Percentiles rank a stretch among this genome's conserved stretches.
Evolutionary conservation across 2,888 invertebrate species (phyloP).

Genomic region (Meghimatium bilineatum): DNA sequence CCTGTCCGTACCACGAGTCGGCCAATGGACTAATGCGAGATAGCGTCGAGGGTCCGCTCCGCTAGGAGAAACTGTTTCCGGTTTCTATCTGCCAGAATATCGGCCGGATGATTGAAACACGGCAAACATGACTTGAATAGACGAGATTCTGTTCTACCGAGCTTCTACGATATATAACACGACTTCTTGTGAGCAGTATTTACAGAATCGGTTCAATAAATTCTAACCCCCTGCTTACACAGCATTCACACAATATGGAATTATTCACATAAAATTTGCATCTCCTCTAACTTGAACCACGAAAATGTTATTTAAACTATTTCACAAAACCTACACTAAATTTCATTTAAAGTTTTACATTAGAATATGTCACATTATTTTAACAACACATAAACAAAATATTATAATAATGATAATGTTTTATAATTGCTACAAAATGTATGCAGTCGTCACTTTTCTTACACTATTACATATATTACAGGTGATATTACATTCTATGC

Average conservation of each 20-base stretch:
- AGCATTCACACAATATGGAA: neutral
- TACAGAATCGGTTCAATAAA: neutral
- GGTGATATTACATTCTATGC: too few relatives aligned
- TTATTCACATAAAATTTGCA: too few relatives aligned
- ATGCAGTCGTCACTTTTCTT: too few relatives aligned
- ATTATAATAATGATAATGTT: too few relatives aligned
- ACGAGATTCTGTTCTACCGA: slow-evolving; percentile 3
- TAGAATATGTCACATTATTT: too few relatives aligned
- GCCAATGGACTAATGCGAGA: slow-evolving; percentile 41
- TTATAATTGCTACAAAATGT: too few relatives aligned
- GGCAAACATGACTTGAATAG: slow-evolving; percentile 46
- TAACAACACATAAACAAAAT: too few relatives aligned
- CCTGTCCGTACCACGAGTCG: slow-evolving; percentile 17
- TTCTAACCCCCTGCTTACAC: neutral
- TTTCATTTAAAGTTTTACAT: too few relatives aligned
- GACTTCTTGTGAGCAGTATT: neutral
- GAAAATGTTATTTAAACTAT: too few relatives aligned
- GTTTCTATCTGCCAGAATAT: slow-evolving; percentile 39
- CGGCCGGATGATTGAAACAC: slow-evolving; percentile 40
- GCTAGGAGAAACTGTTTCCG: slow-evolving; percentile 35
- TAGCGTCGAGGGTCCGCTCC: slow-evolving; percentile 36
- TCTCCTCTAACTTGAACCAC: too few relatives aligned
- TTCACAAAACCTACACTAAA: too few relatives aligned
- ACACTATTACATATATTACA: too few relatives aligned
- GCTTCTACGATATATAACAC: slow-evolving; percentile 8